phyloP scores from a whole-genome alignment of 2,888 invertebrate species.

The Sepiola atlantica region DNA sequence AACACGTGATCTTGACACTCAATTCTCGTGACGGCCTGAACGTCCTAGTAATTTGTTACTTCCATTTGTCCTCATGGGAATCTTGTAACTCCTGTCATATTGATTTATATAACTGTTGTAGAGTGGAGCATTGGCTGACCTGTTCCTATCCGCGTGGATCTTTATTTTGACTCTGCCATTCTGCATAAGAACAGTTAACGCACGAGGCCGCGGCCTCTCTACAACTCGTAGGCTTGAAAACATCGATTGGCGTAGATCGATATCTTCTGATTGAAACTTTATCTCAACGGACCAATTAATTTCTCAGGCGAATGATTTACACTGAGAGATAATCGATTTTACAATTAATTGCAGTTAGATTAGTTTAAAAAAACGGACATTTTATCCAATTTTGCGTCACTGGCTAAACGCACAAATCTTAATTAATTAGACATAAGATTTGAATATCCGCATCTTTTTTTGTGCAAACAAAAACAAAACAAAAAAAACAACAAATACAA shows the following conservation, averaged over 20 bases:
- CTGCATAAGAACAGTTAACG: too few species aligned
- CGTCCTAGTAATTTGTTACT: too few species aligned
- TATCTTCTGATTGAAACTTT: background rate
- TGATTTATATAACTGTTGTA: too few species aligned
- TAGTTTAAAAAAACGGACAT: background rate
- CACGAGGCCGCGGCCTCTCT: too few species aligned
- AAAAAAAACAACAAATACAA: background rate
- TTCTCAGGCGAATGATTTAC: background rate
- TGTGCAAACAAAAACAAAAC: background rate
- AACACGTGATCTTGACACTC: too few species aligned
- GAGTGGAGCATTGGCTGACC: too few species aligned
- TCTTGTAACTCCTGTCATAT: too few species aligned
- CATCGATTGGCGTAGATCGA: background rate
- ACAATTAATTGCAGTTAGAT: background rate
- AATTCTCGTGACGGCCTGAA: too few species aligned
- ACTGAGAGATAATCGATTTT: background rate
- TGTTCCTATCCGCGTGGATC: too few species aligned
- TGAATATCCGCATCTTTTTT: background rate
- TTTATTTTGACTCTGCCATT: too few species aligned
- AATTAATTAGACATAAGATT: background rate
- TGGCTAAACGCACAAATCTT: background rate
- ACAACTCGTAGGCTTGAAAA: background rate
- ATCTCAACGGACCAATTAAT: background rate
- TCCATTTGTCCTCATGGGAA: too few species aligned
- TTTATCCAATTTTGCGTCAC: background rate